Evolutionary conservation across 2,888 invertebrate genomes (phyloP).

Genomic region (Catocala nupta): DNA sequence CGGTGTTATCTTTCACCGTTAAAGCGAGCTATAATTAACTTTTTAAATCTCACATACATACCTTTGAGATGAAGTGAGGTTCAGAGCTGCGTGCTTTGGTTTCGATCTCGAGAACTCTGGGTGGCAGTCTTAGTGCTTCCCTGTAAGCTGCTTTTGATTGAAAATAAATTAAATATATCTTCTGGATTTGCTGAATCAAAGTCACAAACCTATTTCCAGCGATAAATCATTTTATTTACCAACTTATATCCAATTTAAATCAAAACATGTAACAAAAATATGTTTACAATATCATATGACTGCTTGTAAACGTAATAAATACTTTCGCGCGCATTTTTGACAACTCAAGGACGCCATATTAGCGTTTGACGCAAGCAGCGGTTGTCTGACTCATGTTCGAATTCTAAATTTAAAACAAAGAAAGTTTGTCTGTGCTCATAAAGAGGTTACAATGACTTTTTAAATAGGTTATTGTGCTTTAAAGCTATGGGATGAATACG

Average conservation of each 20-base stretch:
- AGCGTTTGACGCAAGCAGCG: slow-evolving; percentile 60
- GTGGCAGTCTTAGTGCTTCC: too few relatives aligned
- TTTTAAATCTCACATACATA: too few relatives aligned
- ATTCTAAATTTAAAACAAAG: slow-evolving; percentile 53
- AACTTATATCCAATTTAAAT: slow-evolving; percentile 5
- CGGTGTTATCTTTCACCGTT: too few relatives aligned
- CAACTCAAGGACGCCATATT: slow-evolving; percentile 66
- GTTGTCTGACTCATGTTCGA: slow-evolving; percentile 37
- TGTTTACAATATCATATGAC: slow-evolving; percentile 42
- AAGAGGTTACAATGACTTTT: slow-evolving; percentile 20
- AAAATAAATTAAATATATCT: too few relatives aligned
- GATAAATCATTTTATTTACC: background rate
- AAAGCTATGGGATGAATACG: too few relatives aligned
- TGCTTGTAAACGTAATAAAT: slow-evolving; percentile 19
- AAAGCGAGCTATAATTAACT: too few relatives aligned
- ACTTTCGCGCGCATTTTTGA: slow-evolving; percentile 65
- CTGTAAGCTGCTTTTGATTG: too few relatives aligned
- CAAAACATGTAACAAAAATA: slow-evolving; percentile 20
- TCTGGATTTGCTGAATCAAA: too few relatives aligned
- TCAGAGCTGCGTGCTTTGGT: too few relatives aligned
- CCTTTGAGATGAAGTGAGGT: too few relatives aligned
- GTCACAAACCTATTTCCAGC: too few relatives aligned
- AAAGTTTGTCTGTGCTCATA: slow-evolving; percentile 25
- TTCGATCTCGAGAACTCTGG: too few relatives aligned
- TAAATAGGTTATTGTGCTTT: slow-evolving; percentile 34